These are phyloP conservation scores for Sebastes reedi DNA, from an alignment of 2,797 vertebrate genomes.

Conservation along the genomic window DNA sequence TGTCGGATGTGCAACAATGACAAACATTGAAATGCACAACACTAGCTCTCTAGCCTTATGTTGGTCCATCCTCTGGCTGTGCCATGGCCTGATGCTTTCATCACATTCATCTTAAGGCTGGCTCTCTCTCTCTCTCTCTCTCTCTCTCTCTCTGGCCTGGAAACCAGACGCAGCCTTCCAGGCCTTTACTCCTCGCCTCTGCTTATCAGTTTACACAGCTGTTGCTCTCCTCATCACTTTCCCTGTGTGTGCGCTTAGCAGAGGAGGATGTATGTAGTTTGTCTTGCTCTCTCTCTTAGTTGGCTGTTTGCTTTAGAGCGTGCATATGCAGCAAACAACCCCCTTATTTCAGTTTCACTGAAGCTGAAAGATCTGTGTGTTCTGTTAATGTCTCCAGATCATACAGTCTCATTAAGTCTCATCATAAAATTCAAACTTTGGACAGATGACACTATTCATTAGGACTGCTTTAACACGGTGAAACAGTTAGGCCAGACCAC, in stretches of 20 bases:
- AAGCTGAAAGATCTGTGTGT: slow-evolving; percentile 25
- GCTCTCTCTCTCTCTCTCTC: slow-evolving; percentile 38
- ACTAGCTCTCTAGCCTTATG: background rate
- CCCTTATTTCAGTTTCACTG: slow-evolving; percentile 21
- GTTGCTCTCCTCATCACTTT: slow-evolving; percentile 53
- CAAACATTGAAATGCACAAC: slow-evolving; percentile 23
- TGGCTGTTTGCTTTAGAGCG: slow-evolving; percentile 36
- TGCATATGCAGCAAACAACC: slow-evolving; percentile 33
- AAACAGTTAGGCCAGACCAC: background rate
- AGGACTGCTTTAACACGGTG: background rate
- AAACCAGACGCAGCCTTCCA: slow-evolving; percentile 51
- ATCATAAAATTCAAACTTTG: background rate
- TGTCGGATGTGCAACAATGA: background rate
- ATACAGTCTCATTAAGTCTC: background rate
- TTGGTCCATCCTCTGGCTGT: slow-evolving; percentile 7
- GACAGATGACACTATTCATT: background rate
- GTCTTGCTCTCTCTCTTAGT: background rate
- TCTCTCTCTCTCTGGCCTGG: slow-evolving; percentile 28
- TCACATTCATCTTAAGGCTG: slow-evolving; percentile 50
- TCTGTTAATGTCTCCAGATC: slow-evolving; percentile 5
- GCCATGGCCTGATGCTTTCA: slow-evolving; percentile 34
- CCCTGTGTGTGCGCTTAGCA: slow-evolving; percentile 14
- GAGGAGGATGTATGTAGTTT: slow-evolving; percentile 26
- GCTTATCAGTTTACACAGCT: slow-evolving; percentile 81
- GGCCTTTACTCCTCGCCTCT: slow-evolving; percentile 48